These are phyloP conservation scores for Trichogramma dendrolimi DNA, from an alignment of 2,888 invertebrate species.

Conservation along the genomic window DNA sequence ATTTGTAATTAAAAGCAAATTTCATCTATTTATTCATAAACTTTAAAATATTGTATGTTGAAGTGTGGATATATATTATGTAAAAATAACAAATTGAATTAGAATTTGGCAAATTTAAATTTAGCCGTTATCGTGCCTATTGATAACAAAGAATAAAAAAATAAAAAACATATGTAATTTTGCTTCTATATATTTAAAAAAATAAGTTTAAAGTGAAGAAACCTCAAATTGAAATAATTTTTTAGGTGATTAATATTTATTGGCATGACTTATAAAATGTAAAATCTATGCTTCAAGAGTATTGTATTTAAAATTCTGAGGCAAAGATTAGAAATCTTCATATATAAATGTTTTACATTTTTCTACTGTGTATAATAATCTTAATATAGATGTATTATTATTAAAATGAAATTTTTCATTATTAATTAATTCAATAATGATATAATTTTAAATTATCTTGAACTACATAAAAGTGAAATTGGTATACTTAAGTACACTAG, in stretches of 20 bases:
- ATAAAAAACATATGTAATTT: slow-evolving; percentile 24
- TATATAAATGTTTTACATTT: too few species aligned
- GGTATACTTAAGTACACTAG: too few species aligned
- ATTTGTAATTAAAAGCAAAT: slow-evolving; percentile 25
- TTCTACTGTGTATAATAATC: too few species aligned
- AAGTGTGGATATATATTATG: slow-evolving; percentile 25
- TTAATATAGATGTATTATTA: too few species aligned
- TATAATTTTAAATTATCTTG: too few species aligned
- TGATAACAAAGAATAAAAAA: slow-evolving; percentile 19
- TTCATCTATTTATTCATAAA: slow-evolving; percentile 16
- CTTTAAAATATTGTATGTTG: slow-evolving; percentile 6
- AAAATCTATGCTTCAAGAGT: too few species aligned
- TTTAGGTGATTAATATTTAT: not conserved
- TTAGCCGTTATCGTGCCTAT: slow-evolving; percentile 46
- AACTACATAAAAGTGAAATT: too few species aligned
- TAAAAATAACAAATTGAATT: slow-evolving; percentile 28
- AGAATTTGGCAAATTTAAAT: not conserved
- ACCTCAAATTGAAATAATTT: not conserved
- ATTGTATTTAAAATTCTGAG: too few species aligned
- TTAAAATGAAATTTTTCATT: too few species aligned
- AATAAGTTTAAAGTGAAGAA: not conserved
- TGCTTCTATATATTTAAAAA: slow-evolving; percentile 13
- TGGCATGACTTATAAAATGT: too few species aligned
- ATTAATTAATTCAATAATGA: too few species aligned
- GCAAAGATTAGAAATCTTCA: too few species aligned